A percentile compares a stretch with the other conserved stretches of the same genome.
Conservation (phyloP, 1,140 invertebrate species). For the Antheraea pernyi region DNA sequence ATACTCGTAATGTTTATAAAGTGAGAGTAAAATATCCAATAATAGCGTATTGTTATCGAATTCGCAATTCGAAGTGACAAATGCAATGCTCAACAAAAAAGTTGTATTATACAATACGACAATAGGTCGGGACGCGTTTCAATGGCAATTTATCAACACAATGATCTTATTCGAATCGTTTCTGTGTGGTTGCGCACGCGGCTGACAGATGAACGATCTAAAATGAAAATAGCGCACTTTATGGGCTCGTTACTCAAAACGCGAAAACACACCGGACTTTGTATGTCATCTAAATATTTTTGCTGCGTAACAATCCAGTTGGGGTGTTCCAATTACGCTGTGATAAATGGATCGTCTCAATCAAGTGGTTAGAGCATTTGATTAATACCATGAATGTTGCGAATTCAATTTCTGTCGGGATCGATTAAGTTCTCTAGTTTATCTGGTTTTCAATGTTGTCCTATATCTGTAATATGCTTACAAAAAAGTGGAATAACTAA, state of each 20-base stretch:
- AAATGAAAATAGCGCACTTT: conserved; percentile 2
- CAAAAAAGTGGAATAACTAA: no score
- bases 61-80: neutral
- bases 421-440: neutral
- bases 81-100: neutral
- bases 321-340: neutral
- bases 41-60: neutral
- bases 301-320: neutral
- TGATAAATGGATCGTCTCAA: neutral
- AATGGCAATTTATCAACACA: conserved; percentile 2
- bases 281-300: neutral
- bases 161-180: neutral
- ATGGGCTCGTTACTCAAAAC: neutral
- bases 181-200: neutral
- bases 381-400: neutral
- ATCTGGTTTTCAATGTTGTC: neutral
- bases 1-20: no score
- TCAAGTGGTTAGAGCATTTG: neutral
- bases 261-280: neutral
- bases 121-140: neutral
- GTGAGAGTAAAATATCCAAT: neutral
- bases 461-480: neutral
- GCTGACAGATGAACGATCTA: neutral
- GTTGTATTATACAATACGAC: neutral
- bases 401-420: neutral